Evolutionary conservation across 2,888 invertebrate genomes (phyloP), one percentile per base, ranked within the genome.

Genomic region (Drosophila macrospina): DNA sequence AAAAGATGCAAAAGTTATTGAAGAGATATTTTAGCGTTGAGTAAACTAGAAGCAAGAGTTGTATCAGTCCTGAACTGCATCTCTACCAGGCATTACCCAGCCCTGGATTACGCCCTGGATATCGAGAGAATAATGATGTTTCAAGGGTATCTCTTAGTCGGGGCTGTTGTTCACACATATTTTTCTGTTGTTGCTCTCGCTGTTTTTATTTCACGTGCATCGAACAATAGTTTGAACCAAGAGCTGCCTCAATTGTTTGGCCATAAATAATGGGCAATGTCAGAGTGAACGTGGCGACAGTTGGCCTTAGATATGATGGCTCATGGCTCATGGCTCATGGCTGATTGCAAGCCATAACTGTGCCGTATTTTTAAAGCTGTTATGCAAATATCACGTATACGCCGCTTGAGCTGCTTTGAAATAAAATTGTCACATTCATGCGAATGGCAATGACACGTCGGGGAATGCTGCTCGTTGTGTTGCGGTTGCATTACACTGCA

Each of bases 231-330:
- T 67, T 78, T 68, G 69, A 71, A 42, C 70, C 60, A 50, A 54
- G 67, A 50, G 62, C 59, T 51, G 78, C 73, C 56, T 72, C 82
- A 83, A 83, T 87, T 87, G 88, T 87, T 83, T 81, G 88, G 61
- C 57, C 75, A 81, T 83, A 87, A 83, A 83, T 87, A 74, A 83
- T 82, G 73, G 63, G 57, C 76, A 75, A 69, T 76, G 77, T 80
- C 80, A 81, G 61, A 62, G 61, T 57, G 52, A 69, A 59, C 64
- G 63, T 79, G 64, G 69, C 62, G 79, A 65, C 74, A 74, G 78
- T 72, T 78, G 74, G 78, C 78, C 42, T 54, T 54, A 54, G 54
- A 54, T 54, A 54, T 54, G 54, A 41, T 41, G 51, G 39, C 41
- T 41, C 39, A 41, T 41, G 20, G 39, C n/a, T n/a, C n/a, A n/a